Evolutionary conservation across 1,140 invertebrate genomes (phyloP).

Genomic region (Drosophila gunungcola): DNA sequence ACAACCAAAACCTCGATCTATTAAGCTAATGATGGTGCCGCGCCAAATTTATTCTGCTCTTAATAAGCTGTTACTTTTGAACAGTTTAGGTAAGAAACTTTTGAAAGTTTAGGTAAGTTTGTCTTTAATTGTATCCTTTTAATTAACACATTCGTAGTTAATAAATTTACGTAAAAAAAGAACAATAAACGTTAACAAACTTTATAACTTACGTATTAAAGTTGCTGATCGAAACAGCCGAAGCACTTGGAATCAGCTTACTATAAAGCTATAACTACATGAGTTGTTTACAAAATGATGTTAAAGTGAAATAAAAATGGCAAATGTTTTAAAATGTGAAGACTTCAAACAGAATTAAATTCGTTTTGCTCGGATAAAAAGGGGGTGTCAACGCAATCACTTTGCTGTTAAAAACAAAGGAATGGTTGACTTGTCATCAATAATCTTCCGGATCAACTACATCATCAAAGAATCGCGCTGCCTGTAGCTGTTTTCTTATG

Average conservation of each 20-base stretch:
- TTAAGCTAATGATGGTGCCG: no score
- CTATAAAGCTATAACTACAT: constrained; percentile 16
- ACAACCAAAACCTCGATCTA: no score
- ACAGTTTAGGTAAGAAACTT: no score
- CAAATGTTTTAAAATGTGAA: constrained; percentile 8
- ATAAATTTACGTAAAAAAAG: constrained; percentile 46
- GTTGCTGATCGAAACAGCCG: constrained; percentile 54
- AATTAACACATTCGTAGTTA: constrained; percentile 11
- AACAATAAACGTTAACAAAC: constrained; percentile 66
- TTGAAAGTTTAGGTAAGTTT: background rate
- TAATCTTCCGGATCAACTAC: constrained; percentile 53
- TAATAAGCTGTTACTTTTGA: background rate
- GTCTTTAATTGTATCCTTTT: constrained; percentile 1
- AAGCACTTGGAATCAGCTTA: constrained; percentile 64
- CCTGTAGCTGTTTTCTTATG: constrained; percentile 77
- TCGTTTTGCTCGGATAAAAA: constrained; percentile 21
- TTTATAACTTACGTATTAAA: constrained; percentile 59
- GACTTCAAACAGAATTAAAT: constrained; percentile 39
- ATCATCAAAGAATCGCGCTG: constrained; percentile 69
- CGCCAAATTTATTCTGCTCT: no score
- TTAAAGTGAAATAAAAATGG: constrained; percentile 24
- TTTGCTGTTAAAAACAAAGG: constrained; percentile 29
- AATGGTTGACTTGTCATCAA: constrained; percentile 39
- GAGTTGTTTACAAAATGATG: constrained; percentile 14
- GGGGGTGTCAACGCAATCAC: constrained; percentile 17